Base-by-base conservation (phyloP, 2,797 vertebrate species). In the Pangasius macronema region DNA sequence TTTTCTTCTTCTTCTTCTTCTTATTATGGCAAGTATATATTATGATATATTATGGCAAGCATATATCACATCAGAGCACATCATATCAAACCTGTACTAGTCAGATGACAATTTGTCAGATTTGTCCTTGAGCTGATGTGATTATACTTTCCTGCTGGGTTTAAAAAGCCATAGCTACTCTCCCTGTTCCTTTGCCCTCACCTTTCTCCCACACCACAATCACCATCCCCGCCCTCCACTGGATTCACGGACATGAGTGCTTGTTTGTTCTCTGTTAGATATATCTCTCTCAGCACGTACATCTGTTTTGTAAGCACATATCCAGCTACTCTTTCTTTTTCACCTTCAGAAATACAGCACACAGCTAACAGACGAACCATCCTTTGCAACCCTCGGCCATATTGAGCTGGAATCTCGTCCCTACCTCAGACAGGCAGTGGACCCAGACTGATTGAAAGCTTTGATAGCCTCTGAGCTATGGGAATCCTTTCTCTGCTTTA, bases 371-470 rank as follows among this genome's bases (percentile, higher is more conserved):
- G 87, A 91, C 72, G 88, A 90, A 90, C 63, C 80, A 88, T 85
- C 27, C 57, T 80, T 89, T 88, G 89, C 75, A 89, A 91, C 92
- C 93, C 89, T 92, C 91, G 92, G 92, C 90, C 91, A 93, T 93
- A 94, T 92, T 90, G 89, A 93, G 92, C 92, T 65, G 91, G 93
- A 95, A 93, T 94, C 93, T 93, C 59, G 89, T 86, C 87, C 80
- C 86, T 85, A 81, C 76, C 82, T 81, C 70, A 39, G 88, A 86
- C 42, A 67, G 75, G 85, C 89, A 86, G 90, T 87, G 87, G 90
- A 85, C 68, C 82, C 39, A 77, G 90, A 55, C 88, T 92, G 94
- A 93, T 91, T 92, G 89, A 92, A 92, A 91, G 89, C 81, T 3
- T 82, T 93, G 92, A 94, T 93, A 93, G 91, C 88, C 89, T 90